phyloP scores from a whole-genome alignment of 2,888 invertebrate genomes.

The Perithous albicinctus region DNA sequence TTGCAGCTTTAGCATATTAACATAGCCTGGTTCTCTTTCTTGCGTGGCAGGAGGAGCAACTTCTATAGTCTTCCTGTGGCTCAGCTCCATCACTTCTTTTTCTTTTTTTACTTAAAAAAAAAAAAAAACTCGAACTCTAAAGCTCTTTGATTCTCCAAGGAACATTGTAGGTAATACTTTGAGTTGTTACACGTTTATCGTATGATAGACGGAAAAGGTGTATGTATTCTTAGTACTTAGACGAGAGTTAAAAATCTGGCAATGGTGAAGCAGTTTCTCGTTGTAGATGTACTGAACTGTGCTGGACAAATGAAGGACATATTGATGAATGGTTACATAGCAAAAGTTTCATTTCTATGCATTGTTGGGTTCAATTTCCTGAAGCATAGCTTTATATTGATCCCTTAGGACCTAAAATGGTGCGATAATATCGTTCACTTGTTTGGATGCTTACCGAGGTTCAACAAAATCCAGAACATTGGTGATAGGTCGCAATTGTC shows the following conservation, averaged over 20 bases:
- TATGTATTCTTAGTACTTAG: not conserved
- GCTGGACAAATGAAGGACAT: too few species aligned
- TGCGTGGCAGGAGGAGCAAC: conserved; percentile 61
- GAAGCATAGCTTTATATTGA: too few species aligned
- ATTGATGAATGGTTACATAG: too few species aligned
- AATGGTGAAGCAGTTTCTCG: not conserved
- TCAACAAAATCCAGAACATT: too few species aligned
- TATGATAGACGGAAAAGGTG: not conserved
- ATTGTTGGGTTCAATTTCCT: too few species aligned
- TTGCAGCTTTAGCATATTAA: conserved; percentile 65
- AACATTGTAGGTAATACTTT: conserved; percentile 40
- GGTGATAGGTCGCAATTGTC: too few species aligned
- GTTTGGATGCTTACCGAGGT: too few species aligned
- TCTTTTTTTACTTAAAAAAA: too few species aligned
- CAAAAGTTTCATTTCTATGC: too few species aligned
- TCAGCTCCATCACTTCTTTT: conserved; percentile 30
- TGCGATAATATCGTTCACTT: too few species aligned
- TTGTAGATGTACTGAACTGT: too few species aligned
- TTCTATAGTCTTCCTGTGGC: conserved; percentile 47
- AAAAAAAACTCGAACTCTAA: conserved; percentile 37
- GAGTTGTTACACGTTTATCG: conserved; percentile 45
- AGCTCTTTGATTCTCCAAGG: conserved; percentile 50
- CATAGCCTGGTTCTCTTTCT: conserved; percentile 50
- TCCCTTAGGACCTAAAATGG: too few species aligned
- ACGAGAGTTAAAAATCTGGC: not conserved